Evolutionary conservation across 2,888 invertebrate genomes (phyloP), one percentile per base, ranked within the genome.

Genomic region (Eretmocerus hayati): DNA sequence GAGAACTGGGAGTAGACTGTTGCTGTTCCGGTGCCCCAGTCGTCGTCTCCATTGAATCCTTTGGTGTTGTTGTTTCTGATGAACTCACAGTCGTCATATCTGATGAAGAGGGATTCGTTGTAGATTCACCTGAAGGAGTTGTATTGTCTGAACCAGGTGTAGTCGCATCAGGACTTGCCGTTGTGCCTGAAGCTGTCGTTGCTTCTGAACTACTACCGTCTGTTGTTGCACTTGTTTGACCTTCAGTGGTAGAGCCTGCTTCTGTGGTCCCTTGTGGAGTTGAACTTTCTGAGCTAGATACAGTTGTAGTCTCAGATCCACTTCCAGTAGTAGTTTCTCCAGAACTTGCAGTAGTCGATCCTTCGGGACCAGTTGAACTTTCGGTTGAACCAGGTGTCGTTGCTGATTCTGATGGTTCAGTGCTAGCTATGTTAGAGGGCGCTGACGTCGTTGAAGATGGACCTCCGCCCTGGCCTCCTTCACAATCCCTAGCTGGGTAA

Each of bases 401-500:
- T 8, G 57, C 26, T n/a, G 52, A 39, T 33, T 33, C 15, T 39
- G 39, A 23, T 13, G 37, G 3, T 16, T 33, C 5, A 5, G 9
- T 22, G 3, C 22, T n/a, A 4, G 22, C 5, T 2, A 15, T 2
- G 5, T 22, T 4, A 22, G 22, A 23, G 23, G 39, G 15, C 9
- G 39, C 19, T 3, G 51, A 11, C 8, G 45, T 20, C 16, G 43
- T 43, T 33, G 21, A 37, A 3, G 44, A 13, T 8, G 30, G 41
- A 11, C 42, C 9, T 35, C 15, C 44, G 36, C 36, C 26, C 20
- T 21, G 35, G 6, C 41, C 42, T 11, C 38, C 53, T 3, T 43
- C 21, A 32, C 70, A 70, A 38, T 67, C 58, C 57, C 67, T 61
- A 0, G 61, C 73, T n/a, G 82, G 81, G 61, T 81, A 79, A 15